Evolutionary conservation across 2,888 invertebrate species (phyloP).

Genomic region (Pomacea canaliculata): DNA sequence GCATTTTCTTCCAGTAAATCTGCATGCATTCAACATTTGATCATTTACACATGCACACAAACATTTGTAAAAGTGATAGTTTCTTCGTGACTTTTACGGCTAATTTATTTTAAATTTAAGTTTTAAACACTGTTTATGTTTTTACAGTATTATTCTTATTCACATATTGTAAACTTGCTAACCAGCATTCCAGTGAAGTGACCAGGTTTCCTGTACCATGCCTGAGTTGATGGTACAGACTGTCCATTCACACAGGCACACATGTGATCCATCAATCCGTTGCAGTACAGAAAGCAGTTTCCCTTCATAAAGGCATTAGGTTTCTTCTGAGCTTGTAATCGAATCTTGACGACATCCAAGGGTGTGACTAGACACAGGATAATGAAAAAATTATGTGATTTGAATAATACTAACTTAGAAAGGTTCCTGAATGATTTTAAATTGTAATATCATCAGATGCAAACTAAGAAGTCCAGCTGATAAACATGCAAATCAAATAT

Average conservation of each 20-base stretch:
- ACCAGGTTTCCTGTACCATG: constrained; percentile 75
- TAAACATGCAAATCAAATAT: neutral
- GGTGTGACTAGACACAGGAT: constrained; percentile 86
- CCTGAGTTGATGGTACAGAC: constrained; percentile 19
- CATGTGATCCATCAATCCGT: constrained; percentile 98
- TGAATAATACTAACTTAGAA: neutral
- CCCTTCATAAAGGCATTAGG: constrained; percentile 78
- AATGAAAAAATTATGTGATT: neutral
- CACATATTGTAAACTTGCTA: constrained; percentile 27
- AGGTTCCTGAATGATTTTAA: neutral
- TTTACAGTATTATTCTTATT: no score
- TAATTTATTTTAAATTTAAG: neutral
- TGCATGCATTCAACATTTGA: neutral
- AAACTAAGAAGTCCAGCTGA: neutral
- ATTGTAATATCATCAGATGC: neutral
- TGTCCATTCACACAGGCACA: constrained; percentile 80
- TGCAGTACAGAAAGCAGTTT: constrained; percentile 95
- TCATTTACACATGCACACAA: neutral
- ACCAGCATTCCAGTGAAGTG: constrained; percentile 79
- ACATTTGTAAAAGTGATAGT: neutral
- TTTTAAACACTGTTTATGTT: no score
- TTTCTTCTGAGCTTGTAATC: constrained; percentile 94
- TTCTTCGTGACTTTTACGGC: neutral
- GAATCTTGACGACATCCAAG: constrained; percentile 98
- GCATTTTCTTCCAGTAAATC: constrained; percentile 16